Evolutionary conservation across 2,888 invertebrate species (phyloP).

Genomic region (Pterostichus niger): DNA sequence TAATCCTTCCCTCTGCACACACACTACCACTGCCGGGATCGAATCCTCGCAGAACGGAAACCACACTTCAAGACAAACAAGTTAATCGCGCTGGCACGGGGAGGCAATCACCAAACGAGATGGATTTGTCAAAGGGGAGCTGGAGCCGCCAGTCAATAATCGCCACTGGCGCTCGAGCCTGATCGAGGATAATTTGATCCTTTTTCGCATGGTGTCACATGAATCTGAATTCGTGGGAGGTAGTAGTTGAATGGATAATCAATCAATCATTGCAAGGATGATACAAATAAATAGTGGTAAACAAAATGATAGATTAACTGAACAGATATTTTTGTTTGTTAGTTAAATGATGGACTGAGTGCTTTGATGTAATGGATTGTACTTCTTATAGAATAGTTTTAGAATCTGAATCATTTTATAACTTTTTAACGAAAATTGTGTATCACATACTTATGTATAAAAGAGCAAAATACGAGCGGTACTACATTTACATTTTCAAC

Average conservation of each 20-base stretch:
- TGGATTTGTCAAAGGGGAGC: conserved; percentile 63
- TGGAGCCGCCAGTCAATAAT: conserved; percentile 58
- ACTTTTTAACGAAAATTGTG: no score
- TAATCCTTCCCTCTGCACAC: conserved; percentile 20
- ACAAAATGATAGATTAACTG: no score
- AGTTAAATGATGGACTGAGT: background rate
- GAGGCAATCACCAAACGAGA: conserved; percentile 47
- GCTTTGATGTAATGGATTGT: background rate
- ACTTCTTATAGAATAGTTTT: no score
- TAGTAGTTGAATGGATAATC: no score
- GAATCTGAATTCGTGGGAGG: conserved; percentile 24
- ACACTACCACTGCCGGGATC: background rate
- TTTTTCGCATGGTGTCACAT: conserved; percentile 34
- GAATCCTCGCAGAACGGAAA: conserved; percentile 15
- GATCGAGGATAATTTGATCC: conserved; percentile 9
- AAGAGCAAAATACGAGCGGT: no score
- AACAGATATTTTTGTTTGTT: no score
- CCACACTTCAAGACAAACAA: conserved; percentile 61
- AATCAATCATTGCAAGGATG: background rate
- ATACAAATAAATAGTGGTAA: background rate
- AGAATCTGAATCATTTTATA: no score
- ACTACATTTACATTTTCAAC: no score
- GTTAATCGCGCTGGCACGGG: conserved; percentile 49
- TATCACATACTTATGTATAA: no score
- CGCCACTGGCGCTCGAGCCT: conserved; percentile 3